These are phyloP conservation scores for Polypterus senegalus DNA, from an alignment of 2,113 vertebrate genomes.

Conservation along the genomic window DNA sequence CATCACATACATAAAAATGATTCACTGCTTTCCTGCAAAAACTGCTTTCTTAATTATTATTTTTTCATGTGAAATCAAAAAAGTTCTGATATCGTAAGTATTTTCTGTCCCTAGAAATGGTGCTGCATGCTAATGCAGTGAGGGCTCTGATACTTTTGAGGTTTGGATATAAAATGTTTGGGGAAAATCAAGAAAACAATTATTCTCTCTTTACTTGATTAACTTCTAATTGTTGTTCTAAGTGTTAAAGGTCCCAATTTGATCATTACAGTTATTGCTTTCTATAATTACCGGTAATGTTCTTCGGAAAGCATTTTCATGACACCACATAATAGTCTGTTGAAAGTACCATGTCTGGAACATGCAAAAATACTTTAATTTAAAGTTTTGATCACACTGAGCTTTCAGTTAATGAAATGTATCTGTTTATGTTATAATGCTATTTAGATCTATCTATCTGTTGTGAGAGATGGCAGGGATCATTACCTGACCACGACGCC, in stretches of 20 bases:
- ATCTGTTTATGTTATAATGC: no score
- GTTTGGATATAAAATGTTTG: slow-evolving; percentile 15
- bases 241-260: slow-evolving; percentile 86
- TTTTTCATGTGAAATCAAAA: neutral
- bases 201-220: slow-evolving; percentile 98
- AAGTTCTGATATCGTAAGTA: neutral
- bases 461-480: no score
- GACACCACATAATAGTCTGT: slow-evolving; percentile 76
- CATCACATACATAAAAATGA: no score
- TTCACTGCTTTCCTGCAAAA: no score
- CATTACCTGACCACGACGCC: no score
- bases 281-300: slow-evolving; percentile 99
- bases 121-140: no score
- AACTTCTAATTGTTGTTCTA: slow-evolving; percentile 98
- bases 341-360: slow-evolving; percentile 52
- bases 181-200: slow-evolving; percentile 45
- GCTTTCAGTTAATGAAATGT: no score
- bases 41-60: no score
- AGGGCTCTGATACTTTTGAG: slow-evolving; percentile 1
- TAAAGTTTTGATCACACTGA: neutral
- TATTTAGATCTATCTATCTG: no score
- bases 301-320: slow-evolving; percentile 78
- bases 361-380: slow-evolving; percentile 37
- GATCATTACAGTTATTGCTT: slow-evolving; percentile 96
- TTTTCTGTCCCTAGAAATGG: neutral